Conservation (phyloP, 1,140 invertebrate genomes). For the Marisa cornuarietis region DNA sequence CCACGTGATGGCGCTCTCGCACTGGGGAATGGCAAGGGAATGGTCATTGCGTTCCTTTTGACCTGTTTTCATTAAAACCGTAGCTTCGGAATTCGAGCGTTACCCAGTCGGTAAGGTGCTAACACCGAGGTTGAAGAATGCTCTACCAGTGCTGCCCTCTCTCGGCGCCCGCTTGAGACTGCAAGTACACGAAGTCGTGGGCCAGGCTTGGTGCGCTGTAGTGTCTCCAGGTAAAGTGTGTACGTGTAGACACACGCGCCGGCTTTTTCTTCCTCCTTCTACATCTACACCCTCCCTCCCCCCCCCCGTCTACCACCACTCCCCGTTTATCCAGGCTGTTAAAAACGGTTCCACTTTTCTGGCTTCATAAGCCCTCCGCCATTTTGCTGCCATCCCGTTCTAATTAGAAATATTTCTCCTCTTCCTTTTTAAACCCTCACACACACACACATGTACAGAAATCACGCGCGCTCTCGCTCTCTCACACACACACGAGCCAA, state of each 20-base stretch:
- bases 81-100: too few relatives aligned
- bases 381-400: too few relatives aligned
- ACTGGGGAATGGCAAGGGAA: too few relatives aligned
- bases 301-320: not conserved
- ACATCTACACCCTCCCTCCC: too few relatives aligned
- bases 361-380: not conserved
- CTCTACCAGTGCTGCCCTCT: too few relatives aligned
- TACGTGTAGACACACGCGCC: not conserved
- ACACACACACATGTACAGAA: slow-evolving; percentile 9
- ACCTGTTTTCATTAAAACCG: too few relatives aligned
- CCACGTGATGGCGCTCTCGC: too few relatives aligned
- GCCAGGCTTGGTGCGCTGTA: not conserved
- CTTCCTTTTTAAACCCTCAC: not conserved
- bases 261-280: not conserved
- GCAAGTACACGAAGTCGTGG: not conserved
- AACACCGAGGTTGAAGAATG: too few relatives aligned
- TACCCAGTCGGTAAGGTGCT: too few relatives aligned
- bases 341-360: not conserved
- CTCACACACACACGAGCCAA: not conserved
- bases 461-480: too few relatives aligned
- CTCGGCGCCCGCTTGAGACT: not conserved
- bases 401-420: too few relatives aligned
- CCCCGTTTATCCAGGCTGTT: not conserved
- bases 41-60: too few relatives aligned
- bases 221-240: not conserved